A percentile compares a stretch with the other conserved stretches of the same genome.
These are phyloP conservation scores for Malurus leucopterus DNA, from an alignment of 2,797 vertebrate species.

Conservation along the genomic window DNA sequence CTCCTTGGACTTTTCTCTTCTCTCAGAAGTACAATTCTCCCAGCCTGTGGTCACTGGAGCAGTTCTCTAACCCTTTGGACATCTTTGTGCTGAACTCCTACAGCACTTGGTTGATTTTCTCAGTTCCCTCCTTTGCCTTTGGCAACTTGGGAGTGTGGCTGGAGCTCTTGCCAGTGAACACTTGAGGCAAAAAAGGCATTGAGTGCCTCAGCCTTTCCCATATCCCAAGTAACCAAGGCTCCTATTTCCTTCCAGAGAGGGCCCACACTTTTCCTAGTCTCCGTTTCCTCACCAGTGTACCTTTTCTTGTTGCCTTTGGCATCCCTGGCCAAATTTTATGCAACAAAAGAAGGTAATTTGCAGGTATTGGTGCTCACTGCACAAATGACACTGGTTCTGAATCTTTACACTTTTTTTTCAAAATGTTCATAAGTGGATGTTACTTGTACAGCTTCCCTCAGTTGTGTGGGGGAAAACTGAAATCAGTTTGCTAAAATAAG, in stretches of 20 bases:
- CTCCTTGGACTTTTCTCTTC: background rate
- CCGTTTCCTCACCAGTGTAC: background rate
- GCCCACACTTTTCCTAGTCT: background rate
- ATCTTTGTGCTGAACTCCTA: background rate
- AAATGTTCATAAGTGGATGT: constrained; percentile 33
- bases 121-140: background rate
- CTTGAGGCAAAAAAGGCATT: background rate
- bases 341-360: constrained; percentile 54
- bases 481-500: background rate
- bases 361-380: constrained; percentile 2
- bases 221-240: background rate
- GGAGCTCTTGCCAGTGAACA: background rate
- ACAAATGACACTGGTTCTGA: background rate
- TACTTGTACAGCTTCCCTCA: background rate
- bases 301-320: background rate
- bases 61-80: background rate
- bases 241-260: background rate
- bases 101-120: background rate
- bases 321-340: background rate
- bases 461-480: background rate
- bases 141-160: background rate
- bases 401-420: constrained; percentile 43
- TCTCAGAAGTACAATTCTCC: background rate
- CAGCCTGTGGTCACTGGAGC: background rate
- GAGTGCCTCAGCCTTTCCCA: background rate